These are phyloP conservation scores for Zaprionus vittiger DNA, from an alignment of 1,140 invertebrate genomes.

Conservation along the genomic window DNA sequence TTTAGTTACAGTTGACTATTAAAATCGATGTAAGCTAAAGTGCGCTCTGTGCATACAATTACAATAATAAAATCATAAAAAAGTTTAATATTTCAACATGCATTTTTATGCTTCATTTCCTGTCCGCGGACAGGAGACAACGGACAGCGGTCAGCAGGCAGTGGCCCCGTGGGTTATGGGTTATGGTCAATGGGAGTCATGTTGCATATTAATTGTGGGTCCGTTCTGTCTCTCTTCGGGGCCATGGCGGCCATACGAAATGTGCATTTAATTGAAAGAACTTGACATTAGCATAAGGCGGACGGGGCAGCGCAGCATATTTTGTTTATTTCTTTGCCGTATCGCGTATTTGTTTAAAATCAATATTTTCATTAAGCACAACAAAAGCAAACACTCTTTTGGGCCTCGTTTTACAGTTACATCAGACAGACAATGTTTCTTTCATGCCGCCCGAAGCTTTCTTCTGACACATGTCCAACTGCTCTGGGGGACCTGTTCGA, in stretches of 20 bases:
- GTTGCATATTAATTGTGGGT: constrained; percentile 76
- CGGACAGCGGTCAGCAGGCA: neutral
- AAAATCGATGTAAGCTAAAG: constrained; percentile 44
- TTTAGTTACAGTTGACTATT: constrained; percentile 47
- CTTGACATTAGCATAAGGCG: constrained; percentile 66
- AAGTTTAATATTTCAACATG: constrained; percentile 65
- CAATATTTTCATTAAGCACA: constrained; percentile 73
- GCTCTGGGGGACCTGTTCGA: constrained; percentile 38
- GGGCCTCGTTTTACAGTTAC: constrained; percentile 67
- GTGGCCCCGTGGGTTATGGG: neutral
- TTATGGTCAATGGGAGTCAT: constrained; percentile 40
- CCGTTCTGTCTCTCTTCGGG: constrained; percentile 21
- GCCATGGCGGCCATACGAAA: constrained; percentile 79
- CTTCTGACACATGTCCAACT: constrained; percentile 65
- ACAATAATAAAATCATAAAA: constrained; percentile 50
- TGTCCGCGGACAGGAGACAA: constrained; percentile 37
- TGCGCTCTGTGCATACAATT: constrained; percentile 64
- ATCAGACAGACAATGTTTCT: constrained; percentile 26
- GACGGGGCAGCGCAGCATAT: constrained; percentile 33
- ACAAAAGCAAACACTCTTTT: constrained; percentile 34
- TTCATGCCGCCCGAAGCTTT: constrained; percentile 58
- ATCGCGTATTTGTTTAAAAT: constrained; percentile 42
- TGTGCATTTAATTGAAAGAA: constrained; percentile 75
- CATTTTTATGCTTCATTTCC: constrained; percentile 79
- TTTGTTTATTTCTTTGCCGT: constrained; percentile 17